A percentile compares a stretch with the other conserved stretches of the same genome.
phyloP scores from a whole-genome alignment of 2,888 invertebrate species.

The Leucozona laternaria region DNA sequence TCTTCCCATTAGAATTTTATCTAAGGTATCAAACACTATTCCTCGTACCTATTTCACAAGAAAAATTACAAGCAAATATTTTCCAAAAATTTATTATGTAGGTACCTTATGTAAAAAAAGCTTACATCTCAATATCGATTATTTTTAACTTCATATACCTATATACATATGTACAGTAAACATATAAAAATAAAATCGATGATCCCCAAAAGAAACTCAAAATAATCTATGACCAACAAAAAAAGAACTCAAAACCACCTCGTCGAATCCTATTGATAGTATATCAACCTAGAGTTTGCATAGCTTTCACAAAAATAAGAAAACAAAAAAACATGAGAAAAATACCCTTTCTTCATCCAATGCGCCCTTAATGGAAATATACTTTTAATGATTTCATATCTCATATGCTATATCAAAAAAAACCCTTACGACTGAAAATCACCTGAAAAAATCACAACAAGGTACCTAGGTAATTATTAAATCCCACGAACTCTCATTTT shows the following conservation, averaged over 20 bases:
- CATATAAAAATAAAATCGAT: neutral
- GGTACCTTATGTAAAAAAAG: too few relatives aligned
- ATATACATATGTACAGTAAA: neutral
- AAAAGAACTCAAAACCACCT: neutral
- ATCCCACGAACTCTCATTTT: neutral
- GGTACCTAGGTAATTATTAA: neutral
- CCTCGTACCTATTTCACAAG: too few relatives aligned
- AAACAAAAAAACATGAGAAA: neutral
- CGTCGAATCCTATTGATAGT: neutral
- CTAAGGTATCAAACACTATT: too few relatives aligned
- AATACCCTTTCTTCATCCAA: neutral
- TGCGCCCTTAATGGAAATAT: constrained; percentile 8
- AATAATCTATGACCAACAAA: neutral
- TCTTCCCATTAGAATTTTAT: too few relatives aligned
- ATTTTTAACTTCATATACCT: neutral
- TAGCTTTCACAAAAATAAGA: neutral
- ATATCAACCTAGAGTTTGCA: constrained; percentile 1
- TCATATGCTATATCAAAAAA: neutral
- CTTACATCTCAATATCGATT: neutral
- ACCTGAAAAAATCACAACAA: neutral
- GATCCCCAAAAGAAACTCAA: neutral
- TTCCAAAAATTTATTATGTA: too few relatives aligned
- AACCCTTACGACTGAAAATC: neutral
- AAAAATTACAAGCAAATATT: too few relatives aligned
- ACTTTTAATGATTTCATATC: constrained; percentile 9